These are phyloP conservation scores for Pelagia noctiluca DNA, from an alignment of 30 jellyfish, hydroid and myxozoan genomes.

Conservation along the genomic window DNA sequence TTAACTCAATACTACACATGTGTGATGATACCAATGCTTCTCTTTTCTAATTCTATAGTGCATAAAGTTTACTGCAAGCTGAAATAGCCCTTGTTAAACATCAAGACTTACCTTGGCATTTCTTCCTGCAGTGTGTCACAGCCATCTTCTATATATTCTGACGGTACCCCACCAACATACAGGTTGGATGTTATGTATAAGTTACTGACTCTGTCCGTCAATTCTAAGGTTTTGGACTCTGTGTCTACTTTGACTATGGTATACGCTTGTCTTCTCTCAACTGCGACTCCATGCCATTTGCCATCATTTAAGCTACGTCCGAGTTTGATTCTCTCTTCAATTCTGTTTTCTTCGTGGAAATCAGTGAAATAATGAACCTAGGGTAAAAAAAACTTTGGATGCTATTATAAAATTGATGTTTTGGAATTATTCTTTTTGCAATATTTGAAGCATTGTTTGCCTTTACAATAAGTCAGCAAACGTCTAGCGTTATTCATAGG, in stretches of 20 bases:
- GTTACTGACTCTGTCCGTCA: slow-evolving; percentile 42
- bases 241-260: slow-evolving; percentile 49
- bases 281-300: slow-evolving; percentile 52
- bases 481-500: too few relatives aligned
- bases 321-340: slow-evolving; percentile 40
- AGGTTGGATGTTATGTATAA: slow-evolving; percentile 39
- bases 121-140: slow-evolving; percentile 14
- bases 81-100: too few relatives aligned
- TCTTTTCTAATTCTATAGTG: too few relatives aligned
- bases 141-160: slow-evolving; percentile 16
- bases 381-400: too few relatives aligned
- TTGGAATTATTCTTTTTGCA: too few relatives aligned
- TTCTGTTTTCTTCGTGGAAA: slow-evolving; percentile 50
- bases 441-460: too few relatives aligned
- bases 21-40: too few relatives aligned
- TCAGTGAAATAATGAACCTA: slow-evolving; percentile 63
- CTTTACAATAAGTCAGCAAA: too few relatives aligned
- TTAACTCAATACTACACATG: too few relatives aligned
- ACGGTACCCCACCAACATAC: slow-evolving; percentile 65
- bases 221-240: slow-evolving; percentile 18
- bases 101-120: slow-evolving; percentile 45
- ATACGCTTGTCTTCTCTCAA: slow-evolving; percentile 40
- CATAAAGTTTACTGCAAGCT: too few relatives aligned
- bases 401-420: too few relatives aligned
- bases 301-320: slow-evolving; percentile 57